phyloP scores from a whole-genome alignment of 2,888 invertebrate species.

The Brachyopa scutellaris region DNA sequence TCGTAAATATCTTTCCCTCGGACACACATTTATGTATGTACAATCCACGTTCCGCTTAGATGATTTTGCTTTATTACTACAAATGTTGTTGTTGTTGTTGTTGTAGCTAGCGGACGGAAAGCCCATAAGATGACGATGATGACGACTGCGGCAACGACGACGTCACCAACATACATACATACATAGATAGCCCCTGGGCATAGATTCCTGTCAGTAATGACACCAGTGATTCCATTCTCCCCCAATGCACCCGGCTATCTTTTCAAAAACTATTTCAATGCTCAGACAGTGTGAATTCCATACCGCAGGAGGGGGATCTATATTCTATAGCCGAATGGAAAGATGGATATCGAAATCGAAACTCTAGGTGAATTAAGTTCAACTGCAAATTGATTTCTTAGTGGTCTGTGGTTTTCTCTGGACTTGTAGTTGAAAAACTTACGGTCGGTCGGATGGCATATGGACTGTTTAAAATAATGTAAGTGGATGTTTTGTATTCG shows the following conservation, averaged over 20 bases:
- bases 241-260: slow-evolving; percentile 63
- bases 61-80: slow-evolving; percentile 53
- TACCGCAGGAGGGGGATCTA: neutral
- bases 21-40: slow-evolving; percentile 66
- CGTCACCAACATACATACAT: slow-evolving; percentile 29
- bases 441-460: slow-evolving; percentile 1
- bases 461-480: slow-evolving; percentile 48
- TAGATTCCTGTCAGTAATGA: slow-evolving; percentile 61
- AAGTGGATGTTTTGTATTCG: slow-evolving; percentile 48
- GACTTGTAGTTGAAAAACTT: slow-evolving; percentile 27
- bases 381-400: slow-evolving; percentile 67
- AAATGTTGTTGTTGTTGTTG: slow-evolving; percentile 35
- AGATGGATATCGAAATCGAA: slow-evolving; percentile 17
- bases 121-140: slow-evolving; percentile 42
- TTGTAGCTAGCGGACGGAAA: slow-evolving; percentile 11
- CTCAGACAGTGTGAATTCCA: slow-evolving; percentile 11
- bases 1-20: slow-evolving; percentile 38
- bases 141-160: slow-evolving; percentile 17
- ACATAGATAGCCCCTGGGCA: slow-evolving; percentile 58
- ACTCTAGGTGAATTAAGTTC: slow-evolving; percentile 65
- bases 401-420: slow-evolving; percentile 48
- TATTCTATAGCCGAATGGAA: slow-evolving; percentile 26
- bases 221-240: slow-evolving; percentile 64
- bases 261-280: slow-evolving; percentile 46
- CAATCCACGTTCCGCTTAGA: slow-evolving; percentile 57